These are phyloP conservation scores for Suricata suricatta DNA, from an alignment of 2,113 vertebrate species.

Conservation along the genomic window DNA sequence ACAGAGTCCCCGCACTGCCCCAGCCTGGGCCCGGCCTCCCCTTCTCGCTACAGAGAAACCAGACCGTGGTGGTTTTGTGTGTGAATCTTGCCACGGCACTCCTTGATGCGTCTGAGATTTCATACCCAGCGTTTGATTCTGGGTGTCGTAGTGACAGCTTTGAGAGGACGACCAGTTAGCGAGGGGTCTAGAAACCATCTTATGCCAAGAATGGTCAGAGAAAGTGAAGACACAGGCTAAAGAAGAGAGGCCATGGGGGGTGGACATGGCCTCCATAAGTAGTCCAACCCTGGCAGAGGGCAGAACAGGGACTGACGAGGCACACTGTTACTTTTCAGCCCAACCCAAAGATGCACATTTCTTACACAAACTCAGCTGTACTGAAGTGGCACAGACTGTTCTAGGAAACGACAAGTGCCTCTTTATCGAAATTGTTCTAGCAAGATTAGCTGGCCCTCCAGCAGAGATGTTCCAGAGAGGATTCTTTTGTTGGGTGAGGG, in stretches of 20 bases:
- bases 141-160: conserved; percentile 4
- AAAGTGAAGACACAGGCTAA: background rate
- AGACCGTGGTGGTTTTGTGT: background rate
- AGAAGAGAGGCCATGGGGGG: background rate
- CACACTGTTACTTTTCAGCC: background rate
- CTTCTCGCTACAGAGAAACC: background rate
- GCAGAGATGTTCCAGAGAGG: background rate
- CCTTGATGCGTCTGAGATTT: background rate
- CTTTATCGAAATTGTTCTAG: background rate
- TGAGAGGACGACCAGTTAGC: background rate
- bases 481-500: background rate
- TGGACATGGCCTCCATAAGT: fast-evolving
- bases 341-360: background rate
- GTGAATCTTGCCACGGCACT: background rate
- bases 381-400: background rate
- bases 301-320: background rate
- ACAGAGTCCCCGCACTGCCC: background rate
- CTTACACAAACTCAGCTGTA: background rate
- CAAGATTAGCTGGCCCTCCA: background rate
- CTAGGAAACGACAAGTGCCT: background rate
- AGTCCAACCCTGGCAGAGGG: background rate
- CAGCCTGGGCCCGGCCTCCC: background rate
- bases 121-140: background rate
- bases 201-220: background rate
- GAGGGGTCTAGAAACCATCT: background rate